phyloP scores from a whole-genome alignment of 2,797 vertebrate species.

The Schizothorax lantsangensis region DNA sequence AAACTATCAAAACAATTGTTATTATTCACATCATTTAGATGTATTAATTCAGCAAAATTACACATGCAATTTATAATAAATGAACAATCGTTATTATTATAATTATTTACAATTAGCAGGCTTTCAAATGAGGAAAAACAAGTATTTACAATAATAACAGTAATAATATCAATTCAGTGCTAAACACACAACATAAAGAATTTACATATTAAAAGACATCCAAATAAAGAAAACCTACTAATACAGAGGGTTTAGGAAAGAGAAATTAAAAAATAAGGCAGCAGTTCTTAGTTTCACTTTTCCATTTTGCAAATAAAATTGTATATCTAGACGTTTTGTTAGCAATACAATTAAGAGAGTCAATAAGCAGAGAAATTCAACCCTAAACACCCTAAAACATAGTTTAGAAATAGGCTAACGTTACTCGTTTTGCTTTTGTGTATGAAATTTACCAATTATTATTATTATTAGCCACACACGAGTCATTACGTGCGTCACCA shows the following conservation, averaged over 20 bases:
- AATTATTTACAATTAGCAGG: background rate
- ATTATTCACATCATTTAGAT: background rate
- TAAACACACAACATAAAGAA: background rate
- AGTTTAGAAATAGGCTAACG: background rate
- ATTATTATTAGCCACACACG: slow-evolving; percentile 1
- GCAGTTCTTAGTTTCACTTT: background rate
- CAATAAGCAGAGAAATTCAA: background rate
- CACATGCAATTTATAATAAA: background rate
- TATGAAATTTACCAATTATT: background rate
- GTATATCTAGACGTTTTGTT: background rate
- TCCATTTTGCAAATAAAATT: background rate
- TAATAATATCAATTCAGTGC: background rate
- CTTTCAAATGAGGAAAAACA: background rate
- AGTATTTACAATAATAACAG: background rate
- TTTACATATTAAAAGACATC: background rate
- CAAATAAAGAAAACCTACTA: background rate
- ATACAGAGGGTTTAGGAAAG: background rate
- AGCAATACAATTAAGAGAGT: background rate
- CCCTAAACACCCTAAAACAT: background rate
- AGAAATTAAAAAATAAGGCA: background rate
- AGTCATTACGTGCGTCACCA: background rate
- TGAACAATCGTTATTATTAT: background rate
- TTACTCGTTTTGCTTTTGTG: background rate
- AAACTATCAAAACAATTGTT: background rate
- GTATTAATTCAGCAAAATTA: background rate